Base-by-base conservation (phyloP, 2,888 invertebrate species). In the Petrolisthes cinctipes region DNA sequence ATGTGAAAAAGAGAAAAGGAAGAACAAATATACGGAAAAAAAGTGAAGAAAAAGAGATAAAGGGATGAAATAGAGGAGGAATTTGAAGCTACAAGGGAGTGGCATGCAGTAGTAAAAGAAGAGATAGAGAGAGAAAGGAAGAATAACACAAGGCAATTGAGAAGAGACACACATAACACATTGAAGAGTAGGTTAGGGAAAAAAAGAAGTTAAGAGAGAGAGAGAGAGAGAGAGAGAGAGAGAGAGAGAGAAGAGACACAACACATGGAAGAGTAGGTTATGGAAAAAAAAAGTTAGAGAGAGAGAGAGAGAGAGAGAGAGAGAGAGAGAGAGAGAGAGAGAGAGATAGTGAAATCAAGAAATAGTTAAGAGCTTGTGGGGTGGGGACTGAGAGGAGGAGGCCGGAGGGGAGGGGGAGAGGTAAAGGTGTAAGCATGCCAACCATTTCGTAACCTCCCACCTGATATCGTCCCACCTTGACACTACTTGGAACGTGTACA, bases 311-410 rank as follows among this genome's bases (percentile, higher is more conserved):
- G 68, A 68, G 68, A 68, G 68, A 68, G 80, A 56, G 56, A 20
- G 53, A 80, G 80, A 56, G 56, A 51, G 80, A 56, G 56, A 80
- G 53, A 17, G 80, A 80, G 57, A 53, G 80, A 57, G 51, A 53
- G 57, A 80, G 80, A 23, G 81, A n/a, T 14, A 57, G 66, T 14
- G 66, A 14, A 14, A 37, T 37, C 1, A 37, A 37, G 37, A 37
- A 37, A 37, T 37, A 2, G 37, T 37, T 37, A 37, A 37, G 37
- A 37, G 37, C 37, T 37, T 37, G 37, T 37, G 37, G 37, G 37
- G 37, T 37, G 37, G 37, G 37, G 37, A 37, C 37, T 2, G 2
- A 37, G 37, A 37, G 37, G 37, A 37, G 37, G 37, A 37, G 37
- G 37, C 0, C 0, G 37, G 37, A 37, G 37, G 37, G 37, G 37